phyloP scores from a whole-genome alignment of 2,888 invertebrate genomes.

The Entomobrya multifasciata region DNA sequence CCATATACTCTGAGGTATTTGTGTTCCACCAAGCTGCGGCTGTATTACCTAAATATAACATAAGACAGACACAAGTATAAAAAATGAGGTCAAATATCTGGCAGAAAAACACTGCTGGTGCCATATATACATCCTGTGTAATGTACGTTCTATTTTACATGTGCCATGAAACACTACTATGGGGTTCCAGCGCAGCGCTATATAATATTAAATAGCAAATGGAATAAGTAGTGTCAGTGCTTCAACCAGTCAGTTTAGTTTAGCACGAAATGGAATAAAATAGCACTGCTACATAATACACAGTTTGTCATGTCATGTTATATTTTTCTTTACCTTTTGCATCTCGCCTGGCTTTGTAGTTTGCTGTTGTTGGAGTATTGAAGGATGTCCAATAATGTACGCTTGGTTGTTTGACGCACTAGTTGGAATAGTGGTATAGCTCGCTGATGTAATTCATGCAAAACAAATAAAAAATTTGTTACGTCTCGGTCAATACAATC shows the following conservation, averaged over 20 bases:
- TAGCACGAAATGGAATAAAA: neutral
- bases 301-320: conserved; percentile 23
- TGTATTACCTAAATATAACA: conserved; percentile 74
- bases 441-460: conserved; percentile 83
- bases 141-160: conserved; percentile 20
- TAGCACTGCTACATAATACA: conserved; percentile 36
- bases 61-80: conserved; percentile 10
- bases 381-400: conserved; percentile 83
- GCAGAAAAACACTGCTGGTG: conserved; percentile 84
- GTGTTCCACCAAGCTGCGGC: conserved; percentile 82
- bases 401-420: conserved; percentile 81
- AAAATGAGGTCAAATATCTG: conserved; percentile 84
- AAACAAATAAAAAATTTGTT: conserved; percentile 19
- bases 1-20: conserved; percentile 88
- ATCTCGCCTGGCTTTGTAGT: conserved; percentile 85
- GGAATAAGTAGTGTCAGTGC: neutral
- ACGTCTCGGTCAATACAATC: conserved; percentile 25
- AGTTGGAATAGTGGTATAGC: conserved; percentile 90
- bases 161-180: conserved; percentile 45
- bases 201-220: conserved; percentile 6
- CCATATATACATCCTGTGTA: conserved; percentile 28
- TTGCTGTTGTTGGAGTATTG: conserved; percentile 85
- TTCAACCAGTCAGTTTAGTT: neutral
- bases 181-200: conserved; percentile 39
- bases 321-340: conserved; percentile 84